These are phyloP conservation scores for Melinaea menophilus DNA, from an alignment of 2,888 invertebrate species.

Conservation along the genomic window DNA sequence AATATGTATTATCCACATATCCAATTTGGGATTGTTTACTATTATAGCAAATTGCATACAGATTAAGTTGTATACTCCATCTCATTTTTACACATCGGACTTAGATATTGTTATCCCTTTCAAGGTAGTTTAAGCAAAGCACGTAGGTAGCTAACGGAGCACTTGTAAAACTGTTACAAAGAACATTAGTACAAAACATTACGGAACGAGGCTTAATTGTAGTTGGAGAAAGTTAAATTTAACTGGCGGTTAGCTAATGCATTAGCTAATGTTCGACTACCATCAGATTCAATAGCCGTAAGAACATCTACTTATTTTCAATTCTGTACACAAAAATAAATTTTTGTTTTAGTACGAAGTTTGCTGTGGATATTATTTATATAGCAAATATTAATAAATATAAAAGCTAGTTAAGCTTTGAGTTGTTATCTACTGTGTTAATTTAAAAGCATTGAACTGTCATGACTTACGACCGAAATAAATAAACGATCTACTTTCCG, in stretches of 20 bases:
- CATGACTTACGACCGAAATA: no score
- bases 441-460: no score
- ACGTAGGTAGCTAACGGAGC: slow-evolving; percentile 25
- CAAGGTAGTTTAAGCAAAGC: slow-evolving; percentile 16
- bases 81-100: neutral
- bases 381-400: no score
- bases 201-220: slow-evolving; percentile 32
- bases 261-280: slow-evolving; percentile 26
- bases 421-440: no score
- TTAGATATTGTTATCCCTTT: slow-evolving; percentile 12
- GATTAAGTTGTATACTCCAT: slow-evolving; percentile 7
- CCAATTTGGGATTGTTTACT: slow-evolving; percentile 16
- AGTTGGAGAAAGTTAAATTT: slow-evolving; percentile 33
- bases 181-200: slow-evolving; percentile 30
- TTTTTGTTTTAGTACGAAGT: neutral
- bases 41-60: slow-evolving; percentile 11
- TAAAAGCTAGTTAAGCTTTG: no score
- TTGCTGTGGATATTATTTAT: neutral
- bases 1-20: neutral
- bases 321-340: neutral
- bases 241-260: slow-evolving; percentile 33
- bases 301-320: slow-evolving; percentile 1
- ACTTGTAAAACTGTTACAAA: slow-evolving; percentile 40
- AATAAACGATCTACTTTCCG: no score
- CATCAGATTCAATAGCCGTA: slow-evolving; percentile 16